These are phyloP conservation scores for Augochlora pura DNA, from an alignment of 1,140 invertebrate species.

Conservation along the genomic window DNA sequence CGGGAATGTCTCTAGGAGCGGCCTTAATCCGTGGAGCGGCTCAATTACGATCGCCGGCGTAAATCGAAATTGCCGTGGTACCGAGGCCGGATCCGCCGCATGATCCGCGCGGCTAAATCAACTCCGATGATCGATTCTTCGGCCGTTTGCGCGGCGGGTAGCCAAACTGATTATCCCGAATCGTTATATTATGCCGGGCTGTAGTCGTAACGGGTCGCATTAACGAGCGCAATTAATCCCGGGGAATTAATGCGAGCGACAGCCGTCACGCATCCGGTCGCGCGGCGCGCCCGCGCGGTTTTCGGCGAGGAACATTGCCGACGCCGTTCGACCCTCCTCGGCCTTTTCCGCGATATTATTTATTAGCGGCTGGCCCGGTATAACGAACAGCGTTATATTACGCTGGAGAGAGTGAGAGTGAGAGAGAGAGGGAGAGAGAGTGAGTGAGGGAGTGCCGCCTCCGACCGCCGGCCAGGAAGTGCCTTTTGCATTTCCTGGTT, in stretches of 20 bases:
- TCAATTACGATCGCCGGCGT: too few relatives aligned
- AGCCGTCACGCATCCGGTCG: conserved; percentile 52
- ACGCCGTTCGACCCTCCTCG: neutral
- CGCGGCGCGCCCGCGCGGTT: neutral
- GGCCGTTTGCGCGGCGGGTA: too few relatives aligned
- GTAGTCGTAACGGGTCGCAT: conserved; percentile 42
- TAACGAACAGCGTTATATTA: conserved; percentile 54
- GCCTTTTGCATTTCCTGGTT: conserved; percentile 60
- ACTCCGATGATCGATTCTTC: neutral
- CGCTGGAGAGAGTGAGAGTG: conserved; percentile 20
- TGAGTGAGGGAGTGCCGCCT: conserved; percentile 18
- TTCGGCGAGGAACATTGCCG: neutral
- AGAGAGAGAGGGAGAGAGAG: too few relatives aligned
- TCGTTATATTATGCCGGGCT: conserved; percentile 7
- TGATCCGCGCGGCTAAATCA: neutral
- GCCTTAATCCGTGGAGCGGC: too few relatives aligned
- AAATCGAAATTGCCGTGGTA: neutral
- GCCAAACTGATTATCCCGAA: conserved; percentile 15
- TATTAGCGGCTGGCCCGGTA: conserved; percentile 48
- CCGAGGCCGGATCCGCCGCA: too few relatives aligned
- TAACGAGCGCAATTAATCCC: conserved; percentile 68
- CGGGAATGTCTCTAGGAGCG: too few relatives aligned
- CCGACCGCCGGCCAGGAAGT: conserved; percentile 35
- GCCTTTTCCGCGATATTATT: conserved; percentile 60
- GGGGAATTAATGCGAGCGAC: conserved; percentile 58